A percentile compares a stretch with the other conserved stretches of the same genome.
Conservation (phyloP, 2,888 invertebrate genomes). For the Nowickia ferox region DNA sequence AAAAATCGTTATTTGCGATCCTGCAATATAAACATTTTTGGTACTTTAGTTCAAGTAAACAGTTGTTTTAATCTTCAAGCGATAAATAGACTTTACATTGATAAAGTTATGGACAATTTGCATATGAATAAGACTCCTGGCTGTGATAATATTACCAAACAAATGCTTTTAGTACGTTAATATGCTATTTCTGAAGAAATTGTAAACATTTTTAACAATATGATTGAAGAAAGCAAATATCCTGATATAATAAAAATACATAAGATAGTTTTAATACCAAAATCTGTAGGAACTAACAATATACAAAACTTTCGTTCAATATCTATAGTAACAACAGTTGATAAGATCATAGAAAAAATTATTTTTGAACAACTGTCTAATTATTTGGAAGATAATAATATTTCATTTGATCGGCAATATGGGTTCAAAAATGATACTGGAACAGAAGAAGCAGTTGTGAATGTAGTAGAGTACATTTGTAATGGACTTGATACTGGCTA, state of each 20-base stretch:
- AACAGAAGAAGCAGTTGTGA: too few species aligned
- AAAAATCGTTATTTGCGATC: too few species aligned
- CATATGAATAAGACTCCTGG: too few species aligned
- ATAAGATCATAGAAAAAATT: not conserved
- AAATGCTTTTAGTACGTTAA: not conserved
- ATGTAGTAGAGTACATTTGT: too few species aligned
- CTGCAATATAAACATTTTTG: not conserved
- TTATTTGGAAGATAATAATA: too few species aligned
- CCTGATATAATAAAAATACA: conserved; percentile 7
- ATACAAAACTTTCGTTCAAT: conserved; percentile 11
- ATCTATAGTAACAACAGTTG: not conserved
- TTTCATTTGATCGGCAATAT: too few species aligned
- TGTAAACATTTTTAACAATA: not conserved
- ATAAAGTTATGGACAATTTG: not conserved
- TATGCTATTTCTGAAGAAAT: too few species aligned
- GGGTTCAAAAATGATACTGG: too few species aligned
- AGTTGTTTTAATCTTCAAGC: not conserved
- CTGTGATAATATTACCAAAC: not conserved
- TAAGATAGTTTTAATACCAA: conserved; percentile 16
- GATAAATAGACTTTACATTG: not conserved
- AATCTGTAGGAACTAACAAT: not conserved
- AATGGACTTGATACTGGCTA: too few species aligned
- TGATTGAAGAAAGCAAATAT: not conserved
- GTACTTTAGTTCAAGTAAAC: not conserved
- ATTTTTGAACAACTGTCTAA: too few species aligned